A percentile compares a stretch with the other conserved stretches of the same genome.
phyloP scores from a whole-genome alignment of 2,888 invertebrate species.

The Papilio protenor region DNA sequence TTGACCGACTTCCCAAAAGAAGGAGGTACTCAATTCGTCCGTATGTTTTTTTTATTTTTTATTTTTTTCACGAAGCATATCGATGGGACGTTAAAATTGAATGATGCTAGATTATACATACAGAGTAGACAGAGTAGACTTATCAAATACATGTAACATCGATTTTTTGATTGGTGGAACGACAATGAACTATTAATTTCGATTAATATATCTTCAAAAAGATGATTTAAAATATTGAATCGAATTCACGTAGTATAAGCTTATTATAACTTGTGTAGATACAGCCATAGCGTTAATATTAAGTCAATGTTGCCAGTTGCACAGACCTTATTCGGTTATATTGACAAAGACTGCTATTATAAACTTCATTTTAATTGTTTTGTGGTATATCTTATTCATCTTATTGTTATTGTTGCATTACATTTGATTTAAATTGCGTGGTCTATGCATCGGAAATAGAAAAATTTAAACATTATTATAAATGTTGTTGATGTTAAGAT shows the following conservation, averaged over 20 bases:
- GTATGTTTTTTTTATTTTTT: too few species aligned
- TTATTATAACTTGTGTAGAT: not conserved
- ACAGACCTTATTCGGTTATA: not conserved
- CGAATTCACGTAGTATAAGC: slow-evolving; percentile 1
- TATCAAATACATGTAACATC: too few species aligned
- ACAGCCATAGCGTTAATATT: not conserved
- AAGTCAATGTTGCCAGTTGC: slow-evolving; percentile 8
- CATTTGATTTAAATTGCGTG: not conserved
- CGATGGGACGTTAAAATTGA: too few species aligned
- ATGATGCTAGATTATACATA: too few species aligned
- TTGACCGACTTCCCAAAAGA: too few species aligned
- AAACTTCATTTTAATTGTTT: slow-evolving; percentile 3
- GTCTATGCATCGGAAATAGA: not conserved
- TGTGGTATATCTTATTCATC: not conserved
- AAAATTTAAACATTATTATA: not conserved
- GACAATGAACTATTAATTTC: not conserved
- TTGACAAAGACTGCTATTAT: slow-evolving; percentile 22
- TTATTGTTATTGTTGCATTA: slow-evolving; percentile 9
- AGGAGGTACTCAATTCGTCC: too few species aligned
- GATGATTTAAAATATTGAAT: not conserved
- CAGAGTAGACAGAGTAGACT: too few species aligned
- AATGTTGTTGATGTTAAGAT: not conserved
- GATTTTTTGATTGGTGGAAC: too few species aligned
- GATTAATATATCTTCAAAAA: not conserved
- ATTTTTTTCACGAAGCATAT: too few species aligned